These are phyloP conservation scores for Mirza zaza DNA, from an alignment of 2,113 vertebrate genomes.

Conservation along the genomic window DNA sequence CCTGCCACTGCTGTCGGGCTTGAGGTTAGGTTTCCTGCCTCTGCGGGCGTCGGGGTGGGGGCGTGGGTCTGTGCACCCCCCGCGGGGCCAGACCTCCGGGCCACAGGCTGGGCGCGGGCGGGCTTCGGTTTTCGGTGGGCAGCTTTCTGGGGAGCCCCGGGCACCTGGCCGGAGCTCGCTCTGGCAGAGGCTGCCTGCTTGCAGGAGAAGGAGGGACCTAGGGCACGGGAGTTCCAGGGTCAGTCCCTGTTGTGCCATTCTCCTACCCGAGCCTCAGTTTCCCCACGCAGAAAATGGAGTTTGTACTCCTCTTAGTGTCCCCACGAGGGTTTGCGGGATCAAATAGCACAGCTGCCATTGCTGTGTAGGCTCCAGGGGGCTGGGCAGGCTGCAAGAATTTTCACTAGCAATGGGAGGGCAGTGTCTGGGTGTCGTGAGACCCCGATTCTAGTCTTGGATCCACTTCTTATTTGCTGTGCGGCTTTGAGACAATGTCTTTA, in stretches of 20 bases:
- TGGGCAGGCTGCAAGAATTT: background rate
- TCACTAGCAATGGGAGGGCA: background rate
- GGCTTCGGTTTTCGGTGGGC: background rate
- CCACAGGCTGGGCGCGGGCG: background rate
- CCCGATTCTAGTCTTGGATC: background rate
- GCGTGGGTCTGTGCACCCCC: background rate
- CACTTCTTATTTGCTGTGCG: background rate
- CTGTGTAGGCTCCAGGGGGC: background rate
- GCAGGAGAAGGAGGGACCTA: background rate
- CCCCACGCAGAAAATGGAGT: background rate
- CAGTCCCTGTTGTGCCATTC: background rate
- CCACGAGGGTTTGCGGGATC: rapidly evolving
- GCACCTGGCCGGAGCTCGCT: background rate
- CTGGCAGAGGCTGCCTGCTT: background rate
- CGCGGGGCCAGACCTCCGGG: rapidly evolving
- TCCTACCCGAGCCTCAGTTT: background rate
- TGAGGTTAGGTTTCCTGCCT: background rate
- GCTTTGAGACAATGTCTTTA: background rate
- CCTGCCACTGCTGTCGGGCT: constrained; percentile 43
- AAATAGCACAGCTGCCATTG: background rate
- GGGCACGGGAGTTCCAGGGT: background rate
- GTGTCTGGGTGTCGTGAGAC: background rate
- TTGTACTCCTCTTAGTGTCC: background rate
- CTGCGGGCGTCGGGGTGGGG: rapidly evolving
- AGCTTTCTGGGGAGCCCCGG: background rate